Evolutionary conservation across 1,140 invertebrate species (phyloP), one percentile per base, ranked within the genome.

Genomic region (Camponotus vicinus): DNA sequence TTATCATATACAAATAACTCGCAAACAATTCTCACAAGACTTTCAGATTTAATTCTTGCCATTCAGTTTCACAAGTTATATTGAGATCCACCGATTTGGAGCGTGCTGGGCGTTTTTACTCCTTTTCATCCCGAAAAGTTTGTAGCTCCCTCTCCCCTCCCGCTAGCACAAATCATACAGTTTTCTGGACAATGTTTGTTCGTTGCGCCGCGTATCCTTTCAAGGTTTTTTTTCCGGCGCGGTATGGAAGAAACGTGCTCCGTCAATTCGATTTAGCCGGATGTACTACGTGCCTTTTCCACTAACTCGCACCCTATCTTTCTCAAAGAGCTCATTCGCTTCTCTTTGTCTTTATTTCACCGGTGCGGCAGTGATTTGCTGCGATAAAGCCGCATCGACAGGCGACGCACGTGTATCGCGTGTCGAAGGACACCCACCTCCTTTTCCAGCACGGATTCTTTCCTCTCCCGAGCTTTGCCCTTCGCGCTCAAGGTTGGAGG

Each of bases 321-420:
- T 52, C 32, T 27, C 64, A 42, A 7, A 52, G 40, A 21, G 70
- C 15, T 75, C 73, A 59, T 52, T 75, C 79, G 61, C 70, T 66
- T 34, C 42, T 70, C 64, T 89, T 86, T 73, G 89, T 90, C 89
- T 87, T 91, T 91, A 90, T 88, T 88, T 91, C 90, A 67, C 82
- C 78, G 79, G 63, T 32, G 61, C 78, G 71, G 88, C 89, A 92
- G 91, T 94, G 94, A 94, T 94, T 94, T 93, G 93, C 91, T 89
- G 87, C 89, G 89, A 94, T 93, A 92, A 94, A 93, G 89, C 83
- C 90, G 85, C 89, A 94, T 93, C 89, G 93, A 94, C 93, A 94
- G 90, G 92, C 93, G 88, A 92, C 91, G 93, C 92, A 94, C 94
- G 94, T 94, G 92, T 93, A 93, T 93, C 91, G 92, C 92, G 86